Evolutionary conservation across 2,797 vertebrate genomes (phyloP), one percentile per base, ranked within the genome.

Genomic region (Loris lydekkerianus): DNA sequence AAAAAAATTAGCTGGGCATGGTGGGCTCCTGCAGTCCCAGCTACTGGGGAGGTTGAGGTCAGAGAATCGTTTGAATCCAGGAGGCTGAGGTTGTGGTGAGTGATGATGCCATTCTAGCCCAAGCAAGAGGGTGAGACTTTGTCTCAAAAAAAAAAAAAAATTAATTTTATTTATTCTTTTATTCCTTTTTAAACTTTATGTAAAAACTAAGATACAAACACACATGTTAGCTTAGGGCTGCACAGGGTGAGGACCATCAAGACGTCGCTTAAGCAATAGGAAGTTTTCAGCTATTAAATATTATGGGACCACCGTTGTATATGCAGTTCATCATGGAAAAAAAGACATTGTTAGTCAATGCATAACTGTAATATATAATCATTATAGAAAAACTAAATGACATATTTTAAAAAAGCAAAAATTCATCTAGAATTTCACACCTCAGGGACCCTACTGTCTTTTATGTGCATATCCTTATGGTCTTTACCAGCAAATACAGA

Each of bases 381-480:
- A 86, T 82, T 21, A 49, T 83, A 61, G 49, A 94, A 94, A 81
- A 49, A 65, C 92, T 92, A 75, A 89, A 93, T 61, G 81, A 77
- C 2, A 11, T 1, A 70, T 81, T 81, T 73, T 80, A 20, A 60
- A 89, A 88, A 89, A 81, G 53, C 13, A 29, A 56, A 60, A 72
- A 70, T 61, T 34, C 18, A 89, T 76, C 69, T 25, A 58, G 31
- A 81, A 46, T 56, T 72, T 88, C 53, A 89, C 84, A 73, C 31
- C 31, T 56, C 37, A 65, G 49, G 43, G 34, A 78, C 2, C 78
- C 10, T 31, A 9, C 10, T 37, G 3, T 86, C 43, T 89, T 78
- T 90, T 17, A 34, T 27, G 27, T 21, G 7, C 88, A 49, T 78
- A 37, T 70, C 53, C 2, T 95, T 96, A 21, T 27, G 49, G n/a